Percentiles rank a stretch among this genome's conserved stretches.
Evolutionary conservation across 2,113 vertebrate species (phyloP).

Genomic region (Pangasianodon hypophthalmus): DNA sequence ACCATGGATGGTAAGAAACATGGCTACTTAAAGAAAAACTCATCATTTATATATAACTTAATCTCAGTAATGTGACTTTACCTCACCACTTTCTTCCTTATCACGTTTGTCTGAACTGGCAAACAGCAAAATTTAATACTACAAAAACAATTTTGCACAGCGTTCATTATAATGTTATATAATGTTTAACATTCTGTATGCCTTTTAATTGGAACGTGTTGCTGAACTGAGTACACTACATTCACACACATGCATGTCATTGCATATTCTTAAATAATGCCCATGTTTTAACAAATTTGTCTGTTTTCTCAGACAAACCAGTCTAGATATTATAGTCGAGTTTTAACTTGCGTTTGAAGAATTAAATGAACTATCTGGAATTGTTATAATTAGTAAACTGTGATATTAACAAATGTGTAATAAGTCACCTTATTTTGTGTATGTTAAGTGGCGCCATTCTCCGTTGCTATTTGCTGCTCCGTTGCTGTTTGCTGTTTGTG

Average conservation of each 20-base stretch:
- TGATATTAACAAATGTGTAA: too few species aligned
- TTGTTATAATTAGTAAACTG: too few species aligned
- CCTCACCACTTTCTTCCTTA: neutral
- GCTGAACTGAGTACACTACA: neutral
- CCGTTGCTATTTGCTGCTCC: too few species aligned
- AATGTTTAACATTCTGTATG: neutral
- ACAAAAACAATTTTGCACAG: neutral
- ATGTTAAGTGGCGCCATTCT: too few species aligned
- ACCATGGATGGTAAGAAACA: conserved; percentile 76
- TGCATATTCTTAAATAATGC: neutral
- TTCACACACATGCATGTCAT: neutral
- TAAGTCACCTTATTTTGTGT: neutral
- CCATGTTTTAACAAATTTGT: neutral
- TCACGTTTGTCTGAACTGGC: neutral
- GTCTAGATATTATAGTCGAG: too few species aligned
- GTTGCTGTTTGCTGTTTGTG: too few species aligned
- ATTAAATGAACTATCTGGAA: too few species aligned
- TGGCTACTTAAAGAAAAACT: neutral
- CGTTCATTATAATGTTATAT: neutral
- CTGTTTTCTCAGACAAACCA: too few species aligned
- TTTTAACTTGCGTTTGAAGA: too few species aligned
- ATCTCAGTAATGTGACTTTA: too few species aligned
- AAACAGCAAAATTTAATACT: neutral
- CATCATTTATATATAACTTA: too few species aligned
- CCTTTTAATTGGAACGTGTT: neutral